Evolutionary conservation across 2,888 invertebrate species (phyloP), one percentile per base, ranked within the genome.

Genomic region (Rapana venosa): DNA sequence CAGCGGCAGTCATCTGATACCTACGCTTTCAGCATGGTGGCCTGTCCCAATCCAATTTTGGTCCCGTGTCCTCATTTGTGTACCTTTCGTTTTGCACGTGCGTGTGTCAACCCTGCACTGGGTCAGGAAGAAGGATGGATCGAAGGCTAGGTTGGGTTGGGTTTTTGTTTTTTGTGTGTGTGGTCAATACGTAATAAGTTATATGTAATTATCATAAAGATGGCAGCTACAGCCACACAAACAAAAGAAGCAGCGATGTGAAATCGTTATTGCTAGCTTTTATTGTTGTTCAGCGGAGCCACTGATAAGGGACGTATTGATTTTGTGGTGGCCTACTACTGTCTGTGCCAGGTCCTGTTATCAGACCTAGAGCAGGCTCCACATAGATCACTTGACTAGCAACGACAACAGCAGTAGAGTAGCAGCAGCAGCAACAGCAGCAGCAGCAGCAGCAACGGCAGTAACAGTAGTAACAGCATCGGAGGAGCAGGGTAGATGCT

Each of bases 231-330:
- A 26, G 74, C n/a, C 5, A 74, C 1, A 26, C 74, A 74, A 61
- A 22, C 61, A 1, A n/a, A n/a, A 61, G 61, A 1, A 15, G 20
- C 15, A 22, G 61, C 13, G 61, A 1, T 22, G 61, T 22, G 11
- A 13, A 26, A 85, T 17, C n/a, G 84, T 85, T 89, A 89, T 89
- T 85, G 66, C 89, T 35, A 88, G n/a, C 70, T 88, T 88, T 88
- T 84, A 89, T 89, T 89, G 84, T 47, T 85, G 66, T 32, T 61
- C 83, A 66, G 32, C 66, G 32, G 36, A 35, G 61, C 2, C 36
- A 56, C 83, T 89, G 89, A 89, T 89, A 89, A 89, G 61, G 84
- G 36, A 56, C 36, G 8, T 85, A 89, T 89, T 85, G 85, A 89
- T 89, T 85, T 85, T 70, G 47, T 47, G 47, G 47, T 47, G 47